Base-by-base conservation (phyloP, 2,797 vertebrate species). In the Kryptopterus vitreolus region DNA sequence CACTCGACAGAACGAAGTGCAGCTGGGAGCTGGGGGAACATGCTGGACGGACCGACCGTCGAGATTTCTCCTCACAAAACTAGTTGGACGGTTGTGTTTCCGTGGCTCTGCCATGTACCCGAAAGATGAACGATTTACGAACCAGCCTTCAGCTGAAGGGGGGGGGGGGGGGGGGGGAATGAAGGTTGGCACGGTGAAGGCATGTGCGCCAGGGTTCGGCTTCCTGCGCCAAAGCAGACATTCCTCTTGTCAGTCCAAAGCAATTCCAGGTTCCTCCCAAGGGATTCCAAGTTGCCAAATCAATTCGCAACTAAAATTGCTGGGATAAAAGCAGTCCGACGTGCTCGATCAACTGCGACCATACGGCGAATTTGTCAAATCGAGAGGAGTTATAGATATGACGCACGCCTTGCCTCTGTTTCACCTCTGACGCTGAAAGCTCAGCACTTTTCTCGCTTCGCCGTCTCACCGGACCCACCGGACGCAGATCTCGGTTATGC, bases 11-110 rank as follows among this genome's bases (percentile, higher is more conserved):
- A 24, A 63, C 87, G 89, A 50, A 24, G 57, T 88, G 89, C 87
- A 88, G 89, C 86, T 88, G 82, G 75, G 88, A 87, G 87, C 55
- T 43, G 79, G 66, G n/a, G 88, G 84, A 87, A 73, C 74, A 26
- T 26, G 18, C 18, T 59, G 58, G 33, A 74, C 1, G 33, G 50
- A 73, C 61, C 3, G 48, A 26, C 15, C 10, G 16, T 33, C 20
- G 12, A 55, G 35, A 62, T 35, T 61, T 63, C 62, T 38, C 46
- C 61, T 77, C 33, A 72, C 46, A 33, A 62, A 61, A 63, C 31
- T 22, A 55, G n/a, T 29, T 52, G 77, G 31, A 70, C 29, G 12
- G 73, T 80, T 57, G 26, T 48, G 35, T 73, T 43, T 18, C 2
- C 16, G 66, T 29, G 31, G 15, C 29, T 31, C 61, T 66, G 70